These are phyloP conservation scores for Anticlea derivata DNA, from an alignment of 2,888 invertebrate genomes.

Conservation along the genomic window DNA sequence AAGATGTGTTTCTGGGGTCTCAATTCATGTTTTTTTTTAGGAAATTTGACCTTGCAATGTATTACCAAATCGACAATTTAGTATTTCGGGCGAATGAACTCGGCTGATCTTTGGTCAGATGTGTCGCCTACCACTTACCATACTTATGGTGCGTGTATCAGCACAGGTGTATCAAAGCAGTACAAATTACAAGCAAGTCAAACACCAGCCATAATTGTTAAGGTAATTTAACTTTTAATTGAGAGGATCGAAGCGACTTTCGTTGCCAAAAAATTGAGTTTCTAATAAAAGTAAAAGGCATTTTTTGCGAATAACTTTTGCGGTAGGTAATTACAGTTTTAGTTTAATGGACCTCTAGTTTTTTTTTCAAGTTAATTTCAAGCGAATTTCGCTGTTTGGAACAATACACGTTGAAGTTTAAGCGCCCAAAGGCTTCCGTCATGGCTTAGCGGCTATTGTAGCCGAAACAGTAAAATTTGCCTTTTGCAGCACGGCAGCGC, in stretches of 20 bases:
- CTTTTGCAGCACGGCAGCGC: too few relatives aligned
- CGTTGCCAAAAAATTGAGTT: slow-evolving; percentile 27
- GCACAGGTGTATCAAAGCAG: slow-evolving; percentile 4
- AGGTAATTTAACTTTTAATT: slow-evolving; percentile 30
- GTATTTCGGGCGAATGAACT: background rate
- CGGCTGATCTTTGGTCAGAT: background rate
- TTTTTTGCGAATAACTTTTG: slow-evolving; percentile 9
- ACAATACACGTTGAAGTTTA: too few relatives aligned
- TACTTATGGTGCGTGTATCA: background rate
- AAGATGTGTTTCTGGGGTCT: too few relatives aligned
- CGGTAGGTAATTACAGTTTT: slow-evolving; percentile 14
- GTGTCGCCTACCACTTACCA: background rate
- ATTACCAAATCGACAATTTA: too few relatives aligned
- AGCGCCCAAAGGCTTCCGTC: too few relatives aligned
- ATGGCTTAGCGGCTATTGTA: too few relatives aligned
- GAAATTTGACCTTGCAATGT: too few relatives aligned
- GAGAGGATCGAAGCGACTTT: slow-evolving; percentile 29
- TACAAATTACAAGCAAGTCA: slow-evolving; percentile 6
- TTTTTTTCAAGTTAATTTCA: slow-evolving; percentile 7
- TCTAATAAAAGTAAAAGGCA: slow-evolving; percentile 35
- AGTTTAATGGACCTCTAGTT: slow-evolving; percentile 1
- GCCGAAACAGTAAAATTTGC: too few relatives aligned
- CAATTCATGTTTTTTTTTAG: too few relatives aligned
- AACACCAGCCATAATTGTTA: slow-evolving; percentile 17
- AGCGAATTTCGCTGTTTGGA: background rate